Evolutionary conservation across 2,797 vertebrate genomes (phyloP).

Genomic region (Bucorvus abyssinicus): DNA sequence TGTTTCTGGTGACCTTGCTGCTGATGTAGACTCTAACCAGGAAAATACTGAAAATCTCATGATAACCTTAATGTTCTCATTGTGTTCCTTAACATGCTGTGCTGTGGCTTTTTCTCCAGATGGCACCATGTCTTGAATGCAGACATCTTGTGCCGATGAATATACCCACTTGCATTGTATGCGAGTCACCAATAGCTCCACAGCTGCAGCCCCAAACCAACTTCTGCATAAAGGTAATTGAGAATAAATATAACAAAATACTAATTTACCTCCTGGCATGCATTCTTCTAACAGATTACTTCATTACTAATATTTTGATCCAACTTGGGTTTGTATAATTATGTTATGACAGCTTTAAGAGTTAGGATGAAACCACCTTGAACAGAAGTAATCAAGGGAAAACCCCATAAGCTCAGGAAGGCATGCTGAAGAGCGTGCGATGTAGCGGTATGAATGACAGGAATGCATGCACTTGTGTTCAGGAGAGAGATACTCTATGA

Average conservation of each 20-base stretch:
- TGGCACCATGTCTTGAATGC: conserved; percentile 82
- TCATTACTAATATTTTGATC: neutral
- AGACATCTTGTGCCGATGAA: conserved; percentile 82
- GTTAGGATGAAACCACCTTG: neutral
- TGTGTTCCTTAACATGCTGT: neutral
- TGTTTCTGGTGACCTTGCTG: neutral
- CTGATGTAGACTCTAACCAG: neutral
- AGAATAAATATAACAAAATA: neutral
- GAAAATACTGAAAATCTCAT: neutral
- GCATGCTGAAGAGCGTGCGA: neutral
- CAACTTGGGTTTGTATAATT: neutral
- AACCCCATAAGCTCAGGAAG: neutral
- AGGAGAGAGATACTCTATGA: neutral
- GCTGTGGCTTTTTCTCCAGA: conserved; percentile 68
- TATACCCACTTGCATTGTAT: conserved; percentile 83
- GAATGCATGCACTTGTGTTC: neutral
- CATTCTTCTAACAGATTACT: neutral
- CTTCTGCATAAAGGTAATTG: conserved; percentile 77
- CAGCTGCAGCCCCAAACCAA: conserved; percentile 78
- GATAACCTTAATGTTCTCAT: neutral
- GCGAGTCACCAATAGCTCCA: conserved; percentile 79
- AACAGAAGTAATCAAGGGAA: neutral
- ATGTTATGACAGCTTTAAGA: neutral
- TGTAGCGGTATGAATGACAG: neutral
- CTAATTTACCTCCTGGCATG: neutral